Conservation (phyloP, 2,888 invertebrate species). For the Metacarcinus magister region DNA sequence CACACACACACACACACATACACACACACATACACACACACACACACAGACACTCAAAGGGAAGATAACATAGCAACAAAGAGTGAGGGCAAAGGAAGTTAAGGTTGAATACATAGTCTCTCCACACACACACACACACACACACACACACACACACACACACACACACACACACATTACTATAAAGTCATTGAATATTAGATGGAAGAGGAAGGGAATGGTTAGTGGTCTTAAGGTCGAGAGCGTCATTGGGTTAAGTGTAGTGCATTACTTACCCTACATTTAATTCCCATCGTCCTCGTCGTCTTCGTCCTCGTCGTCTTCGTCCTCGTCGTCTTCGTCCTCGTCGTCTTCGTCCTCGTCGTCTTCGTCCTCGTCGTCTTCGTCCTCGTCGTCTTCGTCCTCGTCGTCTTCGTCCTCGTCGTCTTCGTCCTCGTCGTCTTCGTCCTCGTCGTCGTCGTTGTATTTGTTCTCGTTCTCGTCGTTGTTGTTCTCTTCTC, state of each 20-base stretch:
- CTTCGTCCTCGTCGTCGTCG: too few species aligned
- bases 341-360: too few species aligned
- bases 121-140: conserved; percentile 4
- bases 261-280: not conserved
- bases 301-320: not conserved
- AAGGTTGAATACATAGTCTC: not conserved
- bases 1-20: not conserved
- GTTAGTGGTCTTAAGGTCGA: not conserved
- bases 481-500: not conserved
- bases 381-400: too few species aligned
- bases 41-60: too few species aligned
- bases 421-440: too few species aligned
- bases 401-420: too few species aligned
- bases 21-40: not conserved
- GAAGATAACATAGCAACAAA: too few species aligned
- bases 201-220: not conserved
- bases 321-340: too few species aligned
- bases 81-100: too few species aligned
- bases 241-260: not conserved
- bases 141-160: not conserved
- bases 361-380: too few species aligned
- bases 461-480: not conserved
- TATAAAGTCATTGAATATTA: not conserved
- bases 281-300: not conserved
- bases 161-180: not conserved